These are phyloP conservation scores for Erythrocercus mccallii DNA, from an alignment of 2,113 vertebrate species.

Conservation along the genomic window DNA sequence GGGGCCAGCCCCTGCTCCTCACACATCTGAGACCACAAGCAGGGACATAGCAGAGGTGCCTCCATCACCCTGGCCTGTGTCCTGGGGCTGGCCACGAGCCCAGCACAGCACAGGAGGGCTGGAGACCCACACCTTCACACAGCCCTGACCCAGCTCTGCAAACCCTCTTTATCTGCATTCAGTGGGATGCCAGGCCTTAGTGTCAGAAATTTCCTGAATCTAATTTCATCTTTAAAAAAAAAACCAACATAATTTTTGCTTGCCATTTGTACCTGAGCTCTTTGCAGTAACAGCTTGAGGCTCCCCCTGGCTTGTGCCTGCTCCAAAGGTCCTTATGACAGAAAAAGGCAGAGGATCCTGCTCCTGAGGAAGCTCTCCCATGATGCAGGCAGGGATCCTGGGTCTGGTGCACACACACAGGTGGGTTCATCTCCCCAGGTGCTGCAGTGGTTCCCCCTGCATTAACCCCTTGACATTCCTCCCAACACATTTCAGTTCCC, in stretches of 20 bases:
- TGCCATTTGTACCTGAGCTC: background rate
- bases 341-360: background rate
- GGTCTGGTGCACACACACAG: background rate
- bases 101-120: accelerated
- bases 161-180: background rate
- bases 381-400: background rate
- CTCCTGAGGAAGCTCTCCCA: background rate
- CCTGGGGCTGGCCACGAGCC: background rate
- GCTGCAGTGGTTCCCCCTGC: background rate
- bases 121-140: accelerated
- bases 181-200: accelerated
- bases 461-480: constrained; percentile 8
- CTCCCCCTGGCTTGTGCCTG: background rate
- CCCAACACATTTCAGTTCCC: background rate
- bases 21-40: background rate
- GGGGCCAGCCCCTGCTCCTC: background rate
- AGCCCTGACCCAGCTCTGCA: background rate
- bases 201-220: background rate
- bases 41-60: background rate
- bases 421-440: background rate
- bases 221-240: background rate
- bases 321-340: background rate
- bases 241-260: background rate
- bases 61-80: background rate
- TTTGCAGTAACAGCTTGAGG: background rate